A percentile compares a stretch with the other conserved stretches of the same genome.
phyloP scores from a whole-genome alignment of 2,888 invertebrate species.

The Leuctra nigra region DNA sequence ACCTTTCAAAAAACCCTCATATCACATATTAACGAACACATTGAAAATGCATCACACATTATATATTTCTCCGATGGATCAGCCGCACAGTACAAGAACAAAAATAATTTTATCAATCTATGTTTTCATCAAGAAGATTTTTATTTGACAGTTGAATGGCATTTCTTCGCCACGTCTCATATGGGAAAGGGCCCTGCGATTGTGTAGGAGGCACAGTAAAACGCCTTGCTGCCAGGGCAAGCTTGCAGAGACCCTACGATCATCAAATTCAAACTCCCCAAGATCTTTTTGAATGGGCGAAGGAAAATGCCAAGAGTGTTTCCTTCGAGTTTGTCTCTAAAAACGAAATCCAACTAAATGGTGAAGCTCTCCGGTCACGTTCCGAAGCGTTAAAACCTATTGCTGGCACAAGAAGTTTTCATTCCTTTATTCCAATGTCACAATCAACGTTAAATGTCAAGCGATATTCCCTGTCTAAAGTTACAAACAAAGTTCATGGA shows the following conservation, averaged over 20 bases:
- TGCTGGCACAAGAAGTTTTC: neutral
- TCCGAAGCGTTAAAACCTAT: neutral
- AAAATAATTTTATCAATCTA: neutral
- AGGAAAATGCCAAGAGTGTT: conserved; percentile 1
- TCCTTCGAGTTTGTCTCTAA: conserved; percentile 2
- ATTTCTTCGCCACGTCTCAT: conserved; percentile 28
- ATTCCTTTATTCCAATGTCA: neutral
- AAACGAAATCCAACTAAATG: neutral
- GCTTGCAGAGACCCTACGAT: conserved; percentile 22
- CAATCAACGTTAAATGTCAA: neutral
- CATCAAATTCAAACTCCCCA: conserved; percentile 20
- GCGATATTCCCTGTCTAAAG: neutral
- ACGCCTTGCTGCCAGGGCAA: conserved; percentile 8
- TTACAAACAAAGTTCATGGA: no score
- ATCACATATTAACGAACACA: conserved; percentile 23
- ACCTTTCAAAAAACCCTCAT: conserved; percentile 25
- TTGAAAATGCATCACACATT: conserved; percentile 12
- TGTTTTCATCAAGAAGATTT: conserved; percentile 16
- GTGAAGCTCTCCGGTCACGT: neutral
- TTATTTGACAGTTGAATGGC: conserved; percentile 25
- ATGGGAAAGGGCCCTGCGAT: conserved; percentile 27
- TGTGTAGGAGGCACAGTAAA: conserved; percentile 29
- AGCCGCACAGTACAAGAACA: conserved; percentile 9
- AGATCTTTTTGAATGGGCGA: conserved; percentile 18
- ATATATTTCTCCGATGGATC: conserved; percentile 8